phyloP scores from a whole-genome alignment of 53 echinoderm and acorn worm species.

The Crossaster papposus region DNA sequence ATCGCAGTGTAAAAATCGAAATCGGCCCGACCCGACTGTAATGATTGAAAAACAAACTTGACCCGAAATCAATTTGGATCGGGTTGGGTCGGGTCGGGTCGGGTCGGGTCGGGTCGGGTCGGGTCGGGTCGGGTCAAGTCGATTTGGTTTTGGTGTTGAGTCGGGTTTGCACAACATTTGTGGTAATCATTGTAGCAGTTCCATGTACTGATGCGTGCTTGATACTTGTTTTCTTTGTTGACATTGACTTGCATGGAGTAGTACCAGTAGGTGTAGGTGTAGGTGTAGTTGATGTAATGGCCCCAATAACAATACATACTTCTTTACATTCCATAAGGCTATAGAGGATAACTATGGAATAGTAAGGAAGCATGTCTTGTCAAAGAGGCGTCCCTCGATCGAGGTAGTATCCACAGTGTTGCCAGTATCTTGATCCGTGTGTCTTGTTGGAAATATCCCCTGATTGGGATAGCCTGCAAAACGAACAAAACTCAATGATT shows the following conservation, averaged over 20 bases:
- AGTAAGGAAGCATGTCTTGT: slow-evolving; percentile 99
- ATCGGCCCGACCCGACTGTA: too few species aligned
- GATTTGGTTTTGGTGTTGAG: too few species aligned
- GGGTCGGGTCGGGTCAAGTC: too few species aligned
- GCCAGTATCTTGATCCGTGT: background rate
- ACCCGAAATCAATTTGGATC: too few species aligned
- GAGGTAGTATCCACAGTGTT: background rate
- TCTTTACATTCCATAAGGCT: slow-evolving; percentile 99
- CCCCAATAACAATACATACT: slow-evolving; percentile 99
- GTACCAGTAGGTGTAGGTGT: too few species aligned
- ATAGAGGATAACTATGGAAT: slow-evolving; percentile 85
- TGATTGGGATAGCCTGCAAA: background rate
- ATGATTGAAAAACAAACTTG: too few species aligned
- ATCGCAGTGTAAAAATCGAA: too few species aligned
- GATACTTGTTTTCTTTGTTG: background rate
- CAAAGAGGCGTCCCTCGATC: slow-evolving; percentile 41
- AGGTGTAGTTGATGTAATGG: slow-evolving; percentile 19
- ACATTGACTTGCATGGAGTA: background rate
- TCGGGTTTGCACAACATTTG: too few species aligned
- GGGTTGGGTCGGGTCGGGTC: too few species aligned
- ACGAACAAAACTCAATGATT: background rate
- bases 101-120: too few species aligned
- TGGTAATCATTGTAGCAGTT: too few species aligned
- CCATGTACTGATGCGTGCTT: background rate
- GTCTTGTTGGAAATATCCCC: background rate